Percentiles rank a stretch among this genome's conserved stretches.
These are phyloP conservation scores for Pseudachorutes palmiensis DNA, from an alignment of 1,140 invertebrate species.

Conservation along the genomic window DNA sequence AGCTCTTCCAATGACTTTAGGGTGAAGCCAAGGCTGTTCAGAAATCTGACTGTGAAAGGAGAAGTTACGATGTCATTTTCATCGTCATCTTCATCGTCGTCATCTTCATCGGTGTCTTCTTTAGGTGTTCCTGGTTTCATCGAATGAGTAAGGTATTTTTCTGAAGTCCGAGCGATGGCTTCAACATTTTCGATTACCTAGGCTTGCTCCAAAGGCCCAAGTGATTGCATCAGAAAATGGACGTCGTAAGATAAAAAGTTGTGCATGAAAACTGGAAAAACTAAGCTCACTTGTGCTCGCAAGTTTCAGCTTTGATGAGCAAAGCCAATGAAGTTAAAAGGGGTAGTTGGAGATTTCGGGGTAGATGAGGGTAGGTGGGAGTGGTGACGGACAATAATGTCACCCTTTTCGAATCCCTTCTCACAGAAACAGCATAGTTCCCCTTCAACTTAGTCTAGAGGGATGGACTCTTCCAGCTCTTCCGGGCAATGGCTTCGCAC, in stretches of 20 bases:
- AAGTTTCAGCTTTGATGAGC: constrained; percentile 10
- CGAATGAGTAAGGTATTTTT: constrained; percentile 12
- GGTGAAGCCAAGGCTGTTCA: constrained; percentile 13
- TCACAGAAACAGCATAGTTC: not conserved
- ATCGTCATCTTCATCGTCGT: too few relatives aligned
- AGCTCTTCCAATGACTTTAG: constrained; percentile 6
- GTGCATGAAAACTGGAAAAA: constrained; percentile 8
- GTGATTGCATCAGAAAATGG: constrained; percentile 9
- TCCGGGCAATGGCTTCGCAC: not conserved
- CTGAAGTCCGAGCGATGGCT: constrained; percentile 5
- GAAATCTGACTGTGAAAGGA: not conserved
- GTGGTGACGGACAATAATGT: constrained; percentile 10
- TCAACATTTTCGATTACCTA: not conserved
- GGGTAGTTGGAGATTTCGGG: too few relatives aligned
- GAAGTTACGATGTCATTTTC: not conserved
- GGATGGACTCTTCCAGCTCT: not conserved
- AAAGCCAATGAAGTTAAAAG: not conserved
- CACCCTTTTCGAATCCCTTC: not conserved
- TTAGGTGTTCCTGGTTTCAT: constrained; percentile 6
- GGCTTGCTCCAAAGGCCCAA: not conserved
- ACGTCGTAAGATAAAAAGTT: constrained; percentile 7
- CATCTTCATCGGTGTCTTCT: too few relatives aligned
- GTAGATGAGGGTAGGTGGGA: not conserved
- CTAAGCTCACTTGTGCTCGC: not conserved
- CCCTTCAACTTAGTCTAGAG: not conserved